Evolutionary conservation across 1,140 invertebrate genomes (phyloP).

Genomic region (Eumeta japonica): DNA sequence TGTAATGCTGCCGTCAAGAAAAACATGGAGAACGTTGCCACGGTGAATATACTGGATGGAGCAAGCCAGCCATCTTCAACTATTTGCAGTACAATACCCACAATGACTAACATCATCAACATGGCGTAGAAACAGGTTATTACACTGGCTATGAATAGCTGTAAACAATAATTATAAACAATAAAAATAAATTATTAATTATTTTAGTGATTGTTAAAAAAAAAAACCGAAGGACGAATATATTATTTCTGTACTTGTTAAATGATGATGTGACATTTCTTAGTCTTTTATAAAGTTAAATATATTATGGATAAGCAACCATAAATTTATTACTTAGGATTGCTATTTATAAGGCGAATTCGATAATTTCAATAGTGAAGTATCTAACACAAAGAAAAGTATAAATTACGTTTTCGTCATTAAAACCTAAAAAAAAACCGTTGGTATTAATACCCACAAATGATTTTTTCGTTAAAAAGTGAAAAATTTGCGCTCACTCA

Average conservation of each 20-base stretch:
- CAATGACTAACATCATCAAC: constrained; percentile 90
- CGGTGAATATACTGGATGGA: constrained; percentile 77
- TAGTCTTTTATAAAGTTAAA: too few relatives aligned
- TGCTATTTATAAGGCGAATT: too few relatives aligned
- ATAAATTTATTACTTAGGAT: constrained; percentile 5
- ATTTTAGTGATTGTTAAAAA: background rate
- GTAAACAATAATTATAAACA: constrained; percentile 41
- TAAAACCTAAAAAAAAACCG: too few relatives aligned
- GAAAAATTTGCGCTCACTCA: too few relatives aligned
- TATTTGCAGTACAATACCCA: constrained; percentile 82
- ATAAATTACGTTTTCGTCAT: too few relatives aligned
- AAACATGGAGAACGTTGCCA: constrained; percentile 60
- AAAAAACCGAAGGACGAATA: constrained; percentile 1
- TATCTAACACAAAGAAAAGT: too few relatives aligned
- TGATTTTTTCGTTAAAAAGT: too few relatives aligned
- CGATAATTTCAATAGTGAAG: too few relatives aligned
- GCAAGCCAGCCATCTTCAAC: constrained; percentile 75
- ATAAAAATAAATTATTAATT: constrained; percentile 19
- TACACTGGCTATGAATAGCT: constrained; percentile 88
- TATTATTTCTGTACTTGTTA: background rate
- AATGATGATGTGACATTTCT: background rate
- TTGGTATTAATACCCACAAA: too few relatives aligned
- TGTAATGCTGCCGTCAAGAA: constrained; percentile 68
- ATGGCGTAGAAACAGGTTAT: constrained; percentile 89
- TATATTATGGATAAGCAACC: constrained; percentile 2